Percentiles rank a stretch among this genome's conserved stretches.
These are phyloP conservation scores for Icerya purchasi DNA, from an alignment of 2,888 invertebrate genomes.

Conservation along the genomic window DNA sequence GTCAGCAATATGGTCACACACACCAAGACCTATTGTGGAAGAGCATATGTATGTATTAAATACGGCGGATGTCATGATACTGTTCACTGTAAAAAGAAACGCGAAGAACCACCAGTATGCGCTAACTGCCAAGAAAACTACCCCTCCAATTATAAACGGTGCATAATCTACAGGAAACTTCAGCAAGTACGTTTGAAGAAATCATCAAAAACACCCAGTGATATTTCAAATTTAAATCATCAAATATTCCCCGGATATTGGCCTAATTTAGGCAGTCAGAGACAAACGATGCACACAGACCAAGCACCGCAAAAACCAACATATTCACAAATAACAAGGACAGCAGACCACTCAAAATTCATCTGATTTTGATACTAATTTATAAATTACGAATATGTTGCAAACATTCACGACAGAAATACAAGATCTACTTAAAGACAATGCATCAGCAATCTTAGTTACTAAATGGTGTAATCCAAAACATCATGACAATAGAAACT, in stretches of 20 bases:
- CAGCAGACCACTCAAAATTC: neutral
- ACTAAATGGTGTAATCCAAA: neutral
- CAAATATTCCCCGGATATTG: neutral
- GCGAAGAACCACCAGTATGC: neutral
- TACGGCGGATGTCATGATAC: neutral
- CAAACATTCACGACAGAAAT: neutral
- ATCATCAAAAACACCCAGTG: neutral
- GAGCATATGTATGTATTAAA: neutral
- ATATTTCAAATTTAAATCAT: neutral
- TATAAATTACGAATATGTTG: neutral
- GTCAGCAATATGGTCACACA: neutral
- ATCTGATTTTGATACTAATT: neutral
- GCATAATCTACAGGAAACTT: neutral
- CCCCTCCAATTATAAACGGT: neutral
- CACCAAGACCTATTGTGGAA: neutral
- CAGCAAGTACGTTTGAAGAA: neutral
- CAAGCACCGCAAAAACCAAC: neutral
- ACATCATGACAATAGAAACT: neutral
- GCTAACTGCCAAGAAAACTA: neutral
- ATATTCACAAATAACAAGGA: neutral
- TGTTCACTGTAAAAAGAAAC: neutral
- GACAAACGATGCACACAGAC: neutral
- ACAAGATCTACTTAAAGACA: neutral
- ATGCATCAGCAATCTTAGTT: neutral
- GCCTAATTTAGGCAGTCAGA: neutral